Base-by-base conservation (phyloP, 2,888 invertebrate species). In the Resseliella maxima region DNA sequence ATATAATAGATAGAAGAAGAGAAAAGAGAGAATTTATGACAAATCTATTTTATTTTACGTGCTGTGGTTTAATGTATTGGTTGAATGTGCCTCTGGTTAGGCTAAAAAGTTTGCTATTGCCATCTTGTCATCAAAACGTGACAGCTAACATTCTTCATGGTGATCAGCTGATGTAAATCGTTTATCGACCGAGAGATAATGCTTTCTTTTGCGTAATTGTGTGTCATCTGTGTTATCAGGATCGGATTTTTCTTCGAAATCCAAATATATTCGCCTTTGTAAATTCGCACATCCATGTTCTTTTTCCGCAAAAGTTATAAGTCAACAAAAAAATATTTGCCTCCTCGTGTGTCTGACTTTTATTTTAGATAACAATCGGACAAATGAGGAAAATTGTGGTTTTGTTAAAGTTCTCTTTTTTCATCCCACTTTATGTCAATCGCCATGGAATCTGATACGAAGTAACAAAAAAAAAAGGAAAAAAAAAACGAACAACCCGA, bases 281-380 rank as follows among this genome's bases (percentile, higher is more conserved):
- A 3, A 59, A 59, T 24, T 59, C 59, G 18, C n/a, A 59, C n/a
- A n/a, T n/a, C n/a, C n/a, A n/a, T n/a, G n/a, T 24, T 59, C n/a
- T 59, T 59, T 59, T 2, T 27, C 12, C 59, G 24, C 46, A 59
- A 59, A 59, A 59, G 59, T 24, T 59, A 59, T 59, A n/a, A 59
- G 72, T 72, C 35, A 72, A 72, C 72, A 72, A n/a, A n/a, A n/a
- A n/a, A n/a, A n/a, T 72, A 31, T 72, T 72, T 72, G 31, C 31
- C 31, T 72, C 31, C 31, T 35, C 31, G 2, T 15, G 24, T 59
- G 59, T 2, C 24, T n/a, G n/a, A 59, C 24, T 72, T 72, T 72
- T 5, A 50, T 6, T 2, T 50, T n/a, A 18, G 50, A 50, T 50
- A 59, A 72, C 5, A 31, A 18, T 0, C 35, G 31, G 0, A 15